Base-by-base conservation (phyloP, 2,113 vertebrate genomes). In the Cyprinodon brontotheroides region DNA sequence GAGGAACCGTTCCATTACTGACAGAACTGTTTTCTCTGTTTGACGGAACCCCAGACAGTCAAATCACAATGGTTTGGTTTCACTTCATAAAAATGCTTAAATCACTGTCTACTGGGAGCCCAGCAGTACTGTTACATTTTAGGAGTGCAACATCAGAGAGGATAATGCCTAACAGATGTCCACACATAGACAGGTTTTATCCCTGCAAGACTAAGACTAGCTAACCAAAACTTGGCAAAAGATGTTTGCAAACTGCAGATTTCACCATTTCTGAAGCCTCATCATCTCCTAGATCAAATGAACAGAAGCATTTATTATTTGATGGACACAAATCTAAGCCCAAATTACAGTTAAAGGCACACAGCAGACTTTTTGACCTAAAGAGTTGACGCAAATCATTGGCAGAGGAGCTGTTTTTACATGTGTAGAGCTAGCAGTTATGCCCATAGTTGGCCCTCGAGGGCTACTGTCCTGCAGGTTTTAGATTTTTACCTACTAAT, bases 111-210 rank as follows among this genome's bases (percentile, higher is more conserved):
- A 78, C 20, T 43, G 67, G 72, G 68, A 79, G 83, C 79, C 59
- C 70, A 59, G 48, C 62, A 38, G 70, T 70, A 60, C 6, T 11
- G 76, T 75, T 79, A 45, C 65, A 72, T 71, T 80, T 87, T 41
- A 86, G 72, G 73, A 70, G 81, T 37, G 63, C 45, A 78, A 72
- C 45, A 78, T 74, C n/a, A 66, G 78, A 63, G 65, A 72, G 15
- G 20, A 41, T 82, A 83, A 92, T 86, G 70, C 69, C 11, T 75
- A 80, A 69, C 90, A 90, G 83, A 90, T 85, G 87, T 57, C 39
- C 65, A 22, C 47, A 63, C 67, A 86, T 29, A 81, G 59, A 71
- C 36, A 29, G 40, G 11, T 41, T 47, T 67, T 78, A 17, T 73
- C 39, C 67, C 67, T 2, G 11, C 71, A 83, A 60, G 43, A 39